Evolutionary conservation across 37 sponge, comb jelly and placozoan species (phyloP), one percentile per base, ranked within the genome.

Genomic region (Oscarella lobularis): DNA sequence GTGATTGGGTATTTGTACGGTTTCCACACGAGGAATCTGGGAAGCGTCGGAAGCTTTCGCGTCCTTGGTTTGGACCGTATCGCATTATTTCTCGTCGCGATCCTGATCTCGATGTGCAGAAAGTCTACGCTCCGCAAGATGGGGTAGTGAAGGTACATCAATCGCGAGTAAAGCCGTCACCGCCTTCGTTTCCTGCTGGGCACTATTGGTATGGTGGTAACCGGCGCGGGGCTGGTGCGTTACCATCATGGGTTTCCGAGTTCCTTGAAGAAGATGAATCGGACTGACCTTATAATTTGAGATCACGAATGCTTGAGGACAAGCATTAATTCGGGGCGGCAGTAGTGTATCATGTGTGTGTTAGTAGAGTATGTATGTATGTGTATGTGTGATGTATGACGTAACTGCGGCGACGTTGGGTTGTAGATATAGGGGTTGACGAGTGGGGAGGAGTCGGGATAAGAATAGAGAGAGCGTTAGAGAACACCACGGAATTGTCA

Each of bases 1-100:
- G 79, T 37, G 60, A 72, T 66, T 78, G 79, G 79, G 69, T 78
- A 29, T 60, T 84, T 9, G 36, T 84, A 39, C 36, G 36, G 4
- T 85, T 85, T 32, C 85, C 81, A 1, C 72, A 66, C 9, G 81
- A 85, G 6, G 77, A 80, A 36, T 66, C 39, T 0, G 79, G 83
- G 20, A 78, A 78, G 60, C 31, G 39, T 36, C 29, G 83, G 40
- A 83, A 83, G 39, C 67, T 83, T 3, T 83, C 83, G 1, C 34
- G 48, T 32, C 77, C 81, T 0, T 85, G 81, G 85, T 75, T 76
- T 70, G 85, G 85, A 4, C 77, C 81, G 48, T 80, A 75, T 37
- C 2, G 77, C 0, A 38, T 80, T 6, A 9, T 33, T 0, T 2
- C 41, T 0, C 1, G 36, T 1, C n/a, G 38, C 3, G 75, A 83